These are phyloP conservation scores for Synergus itoensis DNA, from an alignment of 2,888 invertebrate species.

Conservation along the genomic window DNA sequence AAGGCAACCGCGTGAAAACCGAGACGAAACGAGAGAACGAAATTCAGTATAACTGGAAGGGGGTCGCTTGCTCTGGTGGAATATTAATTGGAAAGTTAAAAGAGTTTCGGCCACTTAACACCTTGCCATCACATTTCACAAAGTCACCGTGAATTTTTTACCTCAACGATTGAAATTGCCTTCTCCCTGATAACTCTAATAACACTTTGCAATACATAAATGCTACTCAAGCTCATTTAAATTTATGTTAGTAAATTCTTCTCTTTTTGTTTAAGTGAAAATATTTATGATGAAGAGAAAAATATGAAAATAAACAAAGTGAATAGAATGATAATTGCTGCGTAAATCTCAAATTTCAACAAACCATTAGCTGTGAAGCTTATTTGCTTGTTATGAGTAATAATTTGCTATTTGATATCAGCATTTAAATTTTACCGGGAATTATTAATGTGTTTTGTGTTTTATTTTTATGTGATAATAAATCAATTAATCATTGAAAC, in stretches of 20 bases:
- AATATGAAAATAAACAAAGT: background rate
- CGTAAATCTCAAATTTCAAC: background rate
- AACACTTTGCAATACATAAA: slow-evolving; percentile 15
- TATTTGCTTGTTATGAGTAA: background rate
- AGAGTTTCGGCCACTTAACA: slow-evolving; percentile 57
- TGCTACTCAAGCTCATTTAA: background rate
- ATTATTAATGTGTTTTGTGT: background rate
- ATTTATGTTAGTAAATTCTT: background rate
- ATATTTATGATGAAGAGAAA: background rate
- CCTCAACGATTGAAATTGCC: slow-evolving; percentile 3
- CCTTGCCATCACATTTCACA: slow-evolving; percentile 30
- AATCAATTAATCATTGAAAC: background rate
- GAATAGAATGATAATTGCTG: background rate
- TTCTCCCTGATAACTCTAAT: background rate
- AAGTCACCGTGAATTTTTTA: slow-evolving; percentile 30
- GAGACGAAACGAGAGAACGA: slow-evolving; percentile 40
- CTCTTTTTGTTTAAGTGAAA: background rate
- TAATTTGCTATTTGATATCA: background rate
- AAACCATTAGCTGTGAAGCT: background rate
- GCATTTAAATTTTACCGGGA: background rate
- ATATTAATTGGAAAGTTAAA: slow-evolving; percentile 70
- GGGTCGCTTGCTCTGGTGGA: slow-evolving; percentile 51
- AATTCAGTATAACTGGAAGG: slow-evolving; percentile 35
- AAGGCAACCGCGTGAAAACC: slow-evolving; percentile 45
- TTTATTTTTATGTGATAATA: background rate